Evolutionary conservation across 2,888 invertebrate genomes (phyloP), one percentile per base, ranked within the genome.

Genomic region (Megastigmus dorsalis): DNA sequence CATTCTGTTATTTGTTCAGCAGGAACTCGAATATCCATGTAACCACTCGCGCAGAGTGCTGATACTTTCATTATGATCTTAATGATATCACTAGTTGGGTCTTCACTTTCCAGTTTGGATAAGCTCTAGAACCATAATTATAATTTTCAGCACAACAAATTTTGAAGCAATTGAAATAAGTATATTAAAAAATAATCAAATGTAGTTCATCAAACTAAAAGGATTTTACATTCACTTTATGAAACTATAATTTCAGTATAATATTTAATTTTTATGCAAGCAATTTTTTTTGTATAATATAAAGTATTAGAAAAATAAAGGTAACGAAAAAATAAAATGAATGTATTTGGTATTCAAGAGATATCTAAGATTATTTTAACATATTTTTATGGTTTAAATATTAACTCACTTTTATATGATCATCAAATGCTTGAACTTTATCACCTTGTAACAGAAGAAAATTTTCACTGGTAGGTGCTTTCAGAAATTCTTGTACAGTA

Each of bases 11-110:
- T 86, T 68, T 84, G 84, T 68, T 89, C 83, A 18, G 90, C 88
- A 77, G 83, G 84, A 48, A 90, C 85, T 0, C 89, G 89, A 0
- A 89, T 88, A 76, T 91, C 89, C 57, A 89, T 86, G 73, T 91
- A 89, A 0, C 90, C 88, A 33, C 90, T 91, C 9, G 89, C 90
- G 75, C 90, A 90, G 62, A 92, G 88, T 0, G 91, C 89, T 20
- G 90, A 89, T 5, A 91, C 89, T 83, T 90, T 90, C 90, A 91
- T 90, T 48, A 90, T 82, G 36, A 89, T 83, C 67, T 84, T 85
- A 20, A 89, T 80, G 55, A 89, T 85, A 48, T 86, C 87, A 28
- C 90, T 89, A 7, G 88, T 75, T 70, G 82, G 85, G 66, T 75
- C 33, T 65, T 68, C 62, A 45, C 26, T 38, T 48, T 76, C 72